These are phyloP conservation scores for Strix uralensis DNA, from an alignment of 2,113 vertebrate species.

Conservation along the genomic window DNA sequence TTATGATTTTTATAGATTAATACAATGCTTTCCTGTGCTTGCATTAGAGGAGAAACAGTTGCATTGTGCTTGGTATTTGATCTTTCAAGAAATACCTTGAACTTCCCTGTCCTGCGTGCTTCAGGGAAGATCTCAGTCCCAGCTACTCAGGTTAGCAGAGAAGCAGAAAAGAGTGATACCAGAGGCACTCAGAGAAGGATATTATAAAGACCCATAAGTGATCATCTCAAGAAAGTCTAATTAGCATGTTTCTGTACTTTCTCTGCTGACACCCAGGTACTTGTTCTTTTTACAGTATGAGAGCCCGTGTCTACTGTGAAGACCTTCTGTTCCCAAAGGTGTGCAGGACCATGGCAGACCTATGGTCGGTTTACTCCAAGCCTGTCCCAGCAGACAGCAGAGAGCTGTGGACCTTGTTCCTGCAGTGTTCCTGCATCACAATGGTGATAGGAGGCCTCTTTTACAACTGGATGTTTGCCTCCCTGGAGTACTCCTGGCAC, in stretches of 20 bases:
- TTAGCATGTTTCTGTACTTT: neutral
- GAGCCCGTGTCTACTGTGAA: neutral
- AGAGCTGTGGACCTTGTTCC: slow-evolving; percentile 76
- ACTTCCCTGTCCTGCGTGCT: neutral
- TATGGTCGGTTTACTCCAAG: slow-evolving; percentile 82
- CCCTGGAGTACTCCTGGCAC: slow-evolving; percentile 69
- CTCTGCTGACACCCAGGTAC: neutral
- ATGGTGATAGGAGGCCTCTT: slow-evolving; percentile 68
- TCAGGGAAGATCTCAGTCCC: neutral
- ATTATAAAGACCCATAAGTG: neutral
- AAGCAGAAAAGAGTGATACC: neutral
- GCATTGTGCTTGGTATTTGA: neutral
- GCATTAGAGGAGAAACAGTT: neutral
- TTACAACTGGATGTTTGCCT: slow-evolving; percentile 82
- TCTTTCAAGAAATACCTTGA: neutral
- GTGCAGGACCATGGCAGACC: neutral
- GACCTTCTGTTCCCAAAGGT: slow-evolving; percentile 13
- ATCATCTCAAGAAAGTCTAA: neutral
- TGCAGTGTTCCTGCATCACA: slow-evolving; percentile 75
- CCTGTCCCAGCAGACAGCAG: slow-evolving; percentile 69
- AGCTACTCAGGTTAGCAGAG: neutral
- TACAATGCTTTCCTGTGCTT: neutral
- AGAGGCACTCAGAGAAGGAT: neutral
- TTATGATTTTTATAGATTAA: neutral
- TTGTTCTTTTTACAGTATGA: slow-evolving; percentile 4